Base-by-base conservation (phyloP, 2,888 invertebrate genomes). In the Platycheirus rosarum region DNA sequence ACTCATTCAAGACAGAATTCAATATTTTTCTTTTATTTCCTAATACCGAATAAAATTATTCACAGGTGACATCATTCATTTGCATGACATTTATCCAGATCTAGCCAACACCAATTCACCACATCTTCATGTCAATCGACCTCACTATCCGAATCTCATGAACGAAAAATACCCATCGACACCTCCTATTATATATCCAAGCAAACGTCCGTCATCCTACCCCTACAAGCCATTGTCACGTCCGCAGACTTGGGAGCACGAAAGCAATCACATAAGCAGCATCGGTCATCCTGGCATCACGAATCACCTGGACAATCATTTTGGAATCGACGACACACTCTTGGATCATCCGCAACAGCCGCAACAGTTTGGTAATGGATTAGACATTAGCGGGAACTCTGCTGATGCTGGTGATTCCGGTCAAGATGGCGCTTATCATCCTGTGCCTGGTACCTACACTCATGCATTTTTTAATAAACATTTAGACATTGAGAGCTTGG, bases 41-140 rank as follows among this genome's bases (percentile, higher is more conserved):
- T 32, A 48, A 32, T 26, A 40, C 63, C 23, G 23, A 57, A 55
- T 11, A 16, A 35, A 62, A 63, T 44, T 71, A 53, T 84, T 87
- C 87, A 87, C 89, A 91, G 91, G 90, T 89, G 91, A 91, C 87
- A 90, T 91, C 88, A 91, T 91, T 85, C 91, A 91, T 86, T 89
- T 91, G 87, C 89, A 90, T 86, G 91, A 91, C 86, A 91, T 90
- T 78, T 91, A 91, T 86, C 90, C 91, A 79, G 89, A 89, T 75
- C 79, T 89, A 85, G 85, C 87, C 78, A 85, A 86, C 73, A 66
- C 62, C 20, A 77, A 77, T 20, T 68, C 66, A 37, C 77, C 66
- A n/a, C 82, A 68, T 49, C 35, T 55, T 9, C 70, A 77, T 62
- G 32, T 60, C 23, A 62, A 48, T 29, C 84, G 68, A 60, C 85